A percentile compares a stretch with the other conserved stretches of the same genome.
Evolutionary conservation across 2,797 vertebrate species (phyloP).

Genomic region (Melanotaenia trifasciata): DNA sequence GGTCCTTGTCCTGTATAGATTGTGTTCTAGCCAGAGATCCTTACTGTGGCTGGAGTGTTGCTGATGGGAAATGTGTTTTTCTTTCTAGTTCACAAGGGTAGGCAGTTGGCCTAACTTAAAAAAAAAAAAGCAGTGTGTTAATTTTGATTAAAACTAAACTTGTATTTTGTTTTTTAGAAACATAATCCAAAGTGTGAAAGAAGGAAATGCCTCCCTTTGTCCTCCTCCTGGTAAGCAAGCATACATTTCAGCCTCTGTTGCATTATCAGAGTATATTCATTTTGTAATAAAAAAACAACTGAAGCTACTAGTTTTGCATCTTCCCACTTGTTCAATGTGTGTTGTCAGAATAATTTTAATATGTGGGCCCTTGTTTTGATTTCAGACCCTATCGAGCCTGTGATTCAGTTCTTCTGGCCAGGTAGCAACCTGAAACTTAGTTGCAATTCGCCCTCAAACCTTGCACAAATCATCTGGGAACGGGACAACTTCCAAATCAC

Average conservation of each 20-base stretch:
- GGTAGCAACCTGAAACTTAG: conserved; percentile 69
- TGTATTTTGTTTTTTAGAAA: conserved; percentile 54
- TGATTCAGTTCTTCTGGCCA: conserved; percentile 39
- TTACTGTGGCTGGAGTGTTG: conserved; percentile 83
- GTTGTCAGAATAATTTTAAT: neutral
- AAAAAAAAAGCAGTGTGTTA: neutral
- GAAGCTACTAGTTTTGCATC: neutral
- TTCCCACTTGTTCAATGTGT: neutral
- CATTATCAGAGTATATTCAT: neutral
- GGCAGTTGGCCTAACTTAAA: neutral
- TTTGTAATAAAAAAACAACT: conserved; percentile 1
- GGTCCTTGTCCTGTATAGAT: conserved; percentile 79
- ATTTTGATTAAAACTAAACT: neutral
- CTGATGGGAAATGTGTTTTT: conserved; percentile 52
- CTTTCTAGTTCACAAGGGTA: conserved; percentile 54
- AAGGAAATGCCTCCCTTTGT: conserved; percentile 77
- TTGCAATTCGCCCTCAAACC: conserved; percentile 77
- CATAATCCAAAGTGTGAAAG: conserved; percentile 83
- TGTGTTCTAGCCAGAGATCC: conserved; percentile 87
- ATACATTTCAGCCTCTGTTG: neutral
- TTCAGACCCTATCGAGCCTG: conserved; percentile 62
- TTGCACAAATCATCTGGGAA: conserved; percentile 76
- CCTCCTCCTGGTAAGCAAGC: conserved; percentile 73
- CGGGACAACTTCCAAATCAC: conserved; percentile 42
- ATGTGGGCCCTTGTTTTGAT: conserved; percentile 14